Percentiles rank a stretch among this genome's conserved stretches.
Evolutionary conservation across 1,140 invertebrate species (phyloP).

Genomic region (Wasmannia auropunctata): DNA sequence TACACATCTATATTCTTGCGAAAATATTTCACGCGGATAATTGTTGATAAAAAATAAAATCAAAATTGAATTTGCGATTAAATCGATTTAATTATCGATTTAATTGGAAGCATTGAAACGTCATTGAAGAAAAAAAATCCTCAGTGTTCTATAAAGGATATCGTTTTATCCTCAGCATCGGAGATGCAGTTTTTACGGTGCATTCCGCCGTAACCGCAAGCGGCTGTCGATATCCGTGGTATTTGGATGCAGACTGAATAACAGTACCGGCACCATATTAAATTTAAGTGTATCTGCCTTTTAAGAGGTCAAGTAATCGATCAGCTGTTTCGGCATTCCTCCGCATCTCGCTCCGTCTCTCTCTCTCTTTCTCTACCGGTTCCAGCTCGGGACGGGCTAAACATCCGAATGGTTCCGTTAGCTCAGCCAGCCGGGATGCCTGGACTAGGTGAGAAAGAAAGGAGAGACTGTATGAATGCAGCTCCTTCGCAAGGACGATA

Average conservation of each 20-base stretch:
- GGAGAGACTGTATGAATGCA: slow-evolving; percentile 23
- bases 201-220: not conserved
- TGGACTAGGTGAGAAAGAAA: slow-evolving; percentile 49
- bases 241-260: not conserved
- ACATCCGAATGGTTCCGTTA: slow-evolving; percentile 74
- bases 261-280: slow-evolving; percentile 28
- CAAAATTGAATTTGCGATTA: not conserved
- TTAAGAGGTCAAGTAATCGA: slow-evolving; percentile 51
- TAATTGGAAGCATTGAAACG: not conserved
- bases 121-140: not conserved
- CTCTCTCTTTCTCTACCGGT: not conserved
- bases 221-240: not conserved
- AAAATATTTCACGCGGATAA: not conserved
- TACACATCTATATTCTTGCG: not conserved
- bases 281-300: slow-evolving; percentile 9
- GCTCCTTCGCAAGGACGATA: slow-evolving; percentile 44
- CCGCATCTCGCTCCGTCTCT: slow-evolving; percentile 8
- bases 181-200: not conserved
- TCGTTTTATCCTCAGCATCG: not conserved
- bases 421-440: slow-evolving; percentile 62
- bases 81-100: not conserved
- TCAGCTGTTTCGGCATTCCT: slow-evolving; percentile 68
- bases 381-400: slow-evolving; percentile 51
- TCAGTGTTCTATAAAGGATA: not conserved
- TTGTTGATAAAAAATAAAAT: not conserved